phyloP scores from a whole-genome alignment of 2,888 invertebrate species.

The Habroteleia sp. region DNA sequence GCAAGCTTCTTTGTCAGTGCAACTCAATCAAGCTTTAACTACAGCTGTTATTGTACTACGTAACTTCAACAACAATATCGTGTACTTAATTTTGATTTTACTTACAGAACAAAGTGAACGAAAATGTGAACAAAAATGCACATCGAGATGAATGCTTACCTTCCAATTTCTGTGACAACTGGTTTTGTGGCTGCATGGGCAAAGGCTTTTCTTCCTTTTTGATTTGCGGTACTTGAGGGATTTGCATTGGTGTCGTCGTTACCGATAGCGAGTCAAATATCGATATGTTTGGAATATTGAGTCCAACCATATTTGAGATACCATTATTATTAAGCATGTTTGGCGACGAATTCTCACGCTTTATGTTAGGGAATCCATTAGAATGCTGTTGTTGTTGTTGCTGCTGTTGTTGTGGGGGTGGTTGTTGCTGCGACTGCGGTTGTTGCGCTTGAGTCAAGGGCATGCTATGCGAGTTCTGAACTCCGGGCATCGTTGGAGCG shows the following conservation, averaged over 20 bases:
- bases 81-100: no score
- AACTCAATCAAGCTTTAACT: no score
- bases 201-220: slow-evolving; percentile 84
- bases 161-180: slow-evolving; percentile 77
- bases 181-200: slow-evolving; percentile 85
- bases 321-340: slow-evolving; percentile 82
- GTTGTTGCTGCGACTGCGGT: slow-evolving; percentile 67
- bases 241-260: slow-evolving; percentile 78
- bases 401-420: slow-evolving; percentile 14
- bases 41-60: no score
- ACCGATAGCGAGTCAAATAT: slow-evolving; percentile 85
- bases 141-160: no score
- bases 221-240: slow-evolving; percentile 81
- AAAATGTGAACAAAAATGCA: no score
- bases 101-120: no score
- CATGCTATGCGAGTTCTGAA: slow-evolving; percentile 75
- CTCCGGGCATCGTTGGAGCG: slow-evolving; percentile 68
- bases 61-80: no score
- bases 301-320: slow-evolving; percentile 81
- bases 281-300: slow-evolving; percentile 83
- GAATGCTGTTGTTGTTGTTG: slow-evolving; percentile 72
- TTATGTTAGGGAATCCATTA: slow-evolving; percentile 81
- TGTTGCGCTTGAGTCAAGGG: slow-evolving; percentile 66
- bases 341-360: slow-evolving; percentile 81
- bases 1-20: no score